Base-by-base conservation (phyloP, 1,140 invertebrate species). In the Teleogryllus occipitalis region DNA sequence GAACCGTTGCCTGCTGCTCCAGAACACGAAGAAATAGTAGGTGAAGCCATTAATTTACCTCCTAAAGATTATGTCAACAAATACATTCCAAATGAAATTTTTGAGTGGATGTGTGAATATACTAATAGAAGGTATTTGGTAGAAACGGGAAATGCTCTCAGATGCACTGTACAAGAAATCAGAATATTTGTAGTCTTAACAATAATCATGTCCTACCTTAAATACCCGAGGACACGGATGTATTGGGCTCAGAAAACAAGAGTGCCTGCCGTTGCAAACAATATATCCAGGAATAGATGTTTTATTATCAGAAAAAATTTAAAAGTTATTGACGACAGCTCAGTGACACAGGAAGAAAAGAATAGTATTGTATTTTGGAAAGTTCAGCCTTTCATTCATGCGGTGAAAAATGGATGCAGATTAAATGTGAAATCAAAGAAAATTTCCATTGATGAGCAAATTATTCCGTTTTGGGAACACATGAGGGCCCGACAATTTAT, bases 371-470 rank as follows among this genome's bases (percentile, higher is more conserved):
- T 8, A 72, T 72, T 72, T 8, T 72, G 54, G n/a, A n/a, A n/a
- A n/a, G n/a, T n/a, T n/a, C n/a, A n/a, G n/a, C n/a, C n/a, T n/a
- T n/a, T n/a, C n/a, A n/a, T n/a, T n/a, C n/a, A n/a, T n/a, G n/a
- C n/a, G n/a, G n/a, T n/a, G n/a, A n/a, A n/a, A n/a, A 75, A 39
- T 47, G 79, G 22, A 7, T 80, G 79, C 79, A 65, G 48, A 21
- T 22, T 76, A 73, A 80, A 81, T n/a, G 10, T 12, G 15, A 77
- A 77, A 14, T 78, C 79, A 46, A 15, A 47, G 48, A 15, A 72
- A n/a, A 72, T 81, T 8, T 77, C 75, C 7, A 78, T 81, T 74
- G 81, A 81, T 77, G 81, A 81, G 73, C 79, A 81, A 65, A 81
- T 80, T 76, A 77, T 81, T 12, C 81, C 79, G 22, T 81, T 80